phyloP scores from a whole-genome alignment of 2,113 vertebrate species.

The Bagarius yarrelli region DNA sequence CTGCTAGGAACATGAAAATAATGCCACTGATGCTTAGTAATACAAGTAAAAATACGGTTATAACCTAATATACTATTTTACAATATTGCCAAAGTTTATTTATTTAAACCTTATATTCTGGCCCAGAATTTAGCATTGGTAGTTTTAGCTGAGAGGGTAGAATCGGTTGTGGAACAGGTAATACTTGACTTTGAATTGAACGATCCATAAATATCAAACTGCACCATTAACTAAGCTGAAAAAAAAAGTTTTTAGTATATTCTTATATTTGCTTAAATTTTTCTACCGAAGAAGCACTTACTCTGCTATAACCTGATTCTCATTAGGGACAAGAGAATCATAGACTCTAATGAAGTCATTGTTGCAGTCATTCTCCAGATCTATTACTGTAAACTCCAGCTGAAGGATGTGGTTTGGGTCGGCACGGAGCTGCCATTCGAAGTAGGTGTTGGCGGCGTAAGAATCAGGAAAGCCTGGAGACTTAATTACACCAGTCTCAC shows the following conservation, averaged over 20 bases:
- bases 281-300: conserved; percentile 60
- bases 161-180: background rate
- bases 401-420: conserved; percentile 73
- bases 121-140: background rate
- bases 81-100: background rate
- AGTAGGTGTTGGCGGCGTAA: conserved; percentile 73
- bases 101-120: background rate
- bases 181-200: too few species aligned
- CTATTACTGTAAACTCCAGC: conserved; percentile 83
- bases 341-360: conserved; percentile 84
- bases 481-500: conserved; percentile 63
- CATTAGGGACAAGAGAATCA: conserved; percentile 79
- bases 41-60: background rate
- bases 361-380: conserved; percentile 69
- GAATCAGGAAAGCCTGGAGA: conserved; percentile 84
- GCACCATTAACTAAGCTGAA: background rate
- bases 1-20: background rate
- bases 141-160: background rate
- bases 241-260: background rate
- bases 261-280: background rate
- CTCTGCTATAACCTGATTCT: conserved; percentile 74
- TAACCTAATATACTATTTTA: background rate
- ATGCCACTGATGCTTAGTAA: background rate
- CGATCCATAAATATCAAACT: background rate
- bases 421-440: conserved; percentile 81